phyloP scores from a whole-genome alignment of 2,888 invertebrate species.

The Euzophera pinguis region DNA sequence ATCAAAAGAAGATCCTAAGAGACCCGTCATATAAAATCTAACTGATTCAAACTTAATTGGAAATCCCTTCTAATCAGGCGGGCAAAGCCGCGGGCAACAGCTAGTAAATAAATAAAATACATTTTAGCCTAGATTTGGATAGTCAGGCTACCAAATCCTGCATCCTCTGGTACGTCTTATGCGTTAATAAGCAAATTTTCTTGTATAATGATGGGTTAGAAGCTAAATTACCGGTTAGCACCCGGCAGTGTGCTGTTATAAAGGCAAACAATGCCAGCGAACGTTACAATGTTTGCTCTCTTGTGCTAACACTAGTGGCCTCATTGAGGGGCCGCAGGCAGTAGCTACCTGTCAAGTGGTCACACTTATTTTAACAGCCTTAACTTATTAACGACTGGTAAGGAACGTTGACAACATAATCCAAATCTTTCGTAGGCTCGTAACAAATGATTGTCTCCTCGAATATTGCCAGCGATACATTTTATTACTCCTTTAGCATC shows the following conservation, averaged over 20 bases:
- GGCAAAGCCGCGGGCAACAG: too few species aligned
- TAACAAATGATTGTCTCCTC: conserved; percentile 44
- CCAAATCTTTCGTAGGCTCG: conserved; percentile 26
- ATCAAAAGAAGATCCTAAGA: too few species aligned
- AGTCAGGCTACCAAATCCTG: too few species aligned
- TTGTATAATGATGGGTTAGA: conserved; percentile 24
- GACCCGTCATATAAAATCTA: too few species aligned
- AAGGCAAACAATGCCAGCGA: conserved; percentile 50
- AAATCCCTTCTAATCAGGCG: too few species aligned
- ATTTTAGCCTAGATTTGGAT: too few species aligned
- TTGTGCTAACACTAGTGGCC: conserved; percentile 57
- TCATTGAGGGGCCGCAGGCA: conserved; percentile 49
- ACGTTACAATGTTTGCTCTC: conserved; percentile 48
- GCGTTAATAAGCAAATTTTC: conserved; percentile 16
- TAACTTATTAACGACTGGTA: conserved; percentile 34
- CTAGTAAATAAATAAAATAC: too few species aligned
- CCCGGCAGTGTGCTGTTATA: conserved; percentile 45
- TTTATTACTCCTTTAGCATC: conserved; percentile 36
- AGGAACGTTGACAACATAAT: conserved; percentile 34
- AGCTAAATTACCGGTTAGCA: conserved; percentile 44
- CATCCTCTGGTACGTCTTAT: too few species aligned
- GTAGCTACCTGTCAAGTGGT: conserved; percentile 29
- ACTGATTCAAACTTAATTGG: too few species aligned
- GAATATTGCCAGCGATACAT: conserved; percentile 42
- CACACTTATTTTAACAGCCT: conserved; percentile 32